Percentiles rank a stretch among this genome's conserved stretches.
Conservation (phyloP, 2,113 vertebrate genomes). For the Perccottus glenii region DNA sequence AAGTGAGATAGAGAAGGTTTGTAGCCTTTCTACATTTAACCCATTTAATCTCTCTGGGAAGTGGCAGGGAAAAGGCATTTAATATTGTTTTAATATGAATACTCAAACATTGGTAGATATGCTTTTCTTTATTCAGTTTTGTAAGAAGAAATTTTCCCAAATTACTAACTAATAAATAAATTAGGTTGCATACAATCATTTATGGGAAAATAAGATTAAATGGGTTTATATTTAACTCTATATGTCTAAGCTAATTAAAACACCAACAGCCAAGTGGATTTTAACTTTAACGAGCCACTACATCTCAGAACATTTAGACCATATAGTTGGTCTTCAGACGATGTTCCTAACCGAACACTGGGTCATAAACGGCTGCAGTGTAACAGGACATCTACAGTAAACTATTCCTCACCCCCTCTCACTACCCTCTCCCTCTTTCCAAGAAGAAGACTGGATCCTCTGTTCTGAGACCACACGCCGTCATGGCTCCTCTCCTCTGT, state of each 20-base stretch:
- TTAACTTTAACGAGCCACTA: slow-evolving; percentile 17
- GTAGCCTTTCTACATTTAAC: neutral
- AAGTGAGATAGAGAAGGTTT: slow-evolving; percentile 18
- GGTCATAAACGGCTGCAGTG: slow-evolving; percentile 54
- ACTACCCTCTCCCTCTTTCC: slow-evolving; percentile 36
- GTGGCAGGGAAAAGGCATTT: too few species aligned
- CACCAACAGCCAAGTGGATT: neutral
- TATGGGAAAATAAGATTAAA: too few species aligned
- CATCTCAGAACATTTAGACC: slow-evolving; percentile 23
- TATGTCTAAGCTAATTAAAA: neutral
- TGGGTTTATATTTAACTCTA: neutral
- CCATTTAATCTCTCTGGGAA: neutral
- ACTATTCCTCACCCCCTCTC: slow-evolving; percentile 35
- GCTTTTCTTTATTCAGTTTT: too few species aligned
- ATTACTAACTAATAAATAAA: too few species aligned
- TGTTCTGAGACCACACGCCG: slow-evolving; percentile 78
- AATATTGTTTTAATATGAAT: too few species aligned
- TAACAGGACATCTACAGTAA: slow-evolving; percentile 67
- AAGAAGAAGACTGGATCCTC: slow-evolving; percentile 72
- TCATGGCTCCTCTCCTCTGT: slow-evolving; percentile 71
- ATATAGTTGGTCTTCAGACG: slow-evolving; percentile 23
- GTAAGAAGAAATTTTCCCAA: too few species aligned
- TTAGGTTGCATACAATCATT: too few species aligned
- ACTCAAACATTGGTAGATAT: too few species aligned
- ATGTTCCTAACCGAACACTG: slow-evolving; percentile 49